A percentile compares a stretch with the other conserved stretches of the same genome.
phyloP scores from a whole-genome alignment of 2,797 vertebrate genomes.

The Catamblyrhynchus diadema region DNA sequence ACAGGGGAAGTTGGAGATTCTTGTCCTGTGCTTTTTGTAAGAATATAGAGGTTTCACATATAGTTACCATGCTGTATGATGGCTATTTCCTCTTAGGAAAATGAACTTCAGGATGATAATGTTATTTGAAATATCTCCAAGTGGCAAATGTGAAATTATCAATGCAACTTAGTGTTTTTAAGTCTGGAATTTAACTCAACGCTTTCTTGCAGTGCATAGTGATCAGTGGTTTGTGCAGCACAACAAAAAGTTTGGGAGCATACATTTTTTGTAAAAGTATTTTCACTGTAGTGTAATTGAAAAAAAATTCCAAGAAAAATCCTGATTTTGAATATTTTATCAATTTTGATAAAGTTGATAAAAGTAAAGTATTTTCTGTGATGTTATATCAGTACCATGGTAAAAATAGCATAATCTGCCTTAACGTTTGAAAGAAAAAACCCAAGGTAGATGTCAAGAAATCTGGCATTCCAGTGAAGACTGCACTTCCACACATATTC shows the following conservation, averaged over 20 bases:
- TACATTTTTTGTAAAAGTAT: neutral
- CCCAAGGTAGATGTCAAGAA: neutral
- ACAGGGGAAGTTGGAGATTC: neutral
- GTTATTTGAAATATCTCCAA: neutral
- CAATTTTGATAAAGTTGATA: neutral
- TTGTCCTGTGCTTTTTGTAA: neutral
- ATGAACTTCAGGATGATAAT: neutral
- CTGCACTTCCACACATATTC: neutral
- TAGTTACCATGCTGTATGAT: neutral
- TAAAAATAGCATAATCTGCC: neutral
- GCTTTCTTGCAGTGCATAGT: accelerated
- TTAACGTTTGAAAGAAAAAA: neutral
- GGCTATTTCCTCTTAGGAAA: neutral
- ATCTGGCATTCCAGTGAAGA: neutral
- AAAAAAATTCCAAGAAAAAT: neutral
- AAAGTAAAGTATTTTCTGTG: too few species aligned
- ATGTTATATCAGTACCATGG: neutral
- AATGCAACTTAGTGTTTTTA: neutral
- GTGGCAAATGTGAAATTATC: neutral
- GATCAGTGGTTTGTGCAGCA: neutral
- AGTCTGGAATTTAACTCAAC: neutral
- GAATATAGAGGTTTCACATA: neutral
- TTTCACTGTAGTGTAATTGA: neutral
- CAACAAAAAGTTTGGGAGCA: neutral
- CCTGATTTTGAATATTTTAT: neutral